A percentile compares a stretch with the other conserved stretches of the same genome.
Evolutionary conservation across 1,140 invertebrate genomes (phyloP).

Genomic region (Glossosoma conforme): DNA sequence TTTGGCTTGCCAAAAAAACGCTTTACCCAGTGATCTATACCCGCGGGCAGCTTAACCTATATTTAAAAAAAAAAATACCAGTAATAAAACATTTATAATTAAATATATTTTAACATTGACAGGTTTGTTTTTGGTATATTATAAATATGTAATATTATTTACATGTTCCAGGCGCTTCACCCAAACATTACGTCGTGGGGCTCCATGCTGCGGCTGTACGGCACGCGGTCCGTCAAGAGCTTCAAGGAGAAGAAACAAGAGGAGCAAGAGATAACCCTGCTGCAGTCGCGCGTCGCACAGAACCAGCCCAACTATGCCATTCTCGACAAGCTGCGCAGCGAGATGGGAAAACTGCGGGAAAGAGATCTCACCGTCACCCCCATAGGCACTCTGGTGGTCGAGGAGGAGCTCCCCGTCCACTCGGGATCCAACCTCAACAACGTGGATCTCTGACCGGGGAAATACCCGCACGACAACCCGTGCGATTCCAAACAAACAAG

Average conservation of each 20-base stretch:
- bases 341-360: conserved; percentile 79
- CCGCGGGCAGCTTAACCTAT: too few relatives aligned
- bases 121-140: too few relatives aligned
- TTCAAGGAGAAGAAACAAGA: conserved; percentile 93
- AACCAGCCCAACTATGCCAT: conserved; percentile 94
- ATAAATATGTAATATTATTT: not conserved
- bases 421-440: conserved; percentile 71
- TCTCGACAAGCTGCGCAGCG: conserved; percentile 80
- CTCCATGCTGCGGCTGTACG: conserved; percentile 87
- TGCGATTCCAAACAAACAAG: too few relatives aligned
- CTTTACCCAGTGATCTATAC: not conserved
- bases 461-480: too few relatives aligned
- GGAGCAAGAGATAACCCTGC: conserved; percentile 88
- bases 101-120: too few relatives aligned
- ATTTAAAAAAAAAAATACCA: too few relatives aligned
- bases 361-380: conserved; percentile 63
- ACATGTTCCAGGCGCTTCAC: conserved; percentile 62
- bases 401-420: conserved; percentile 62
- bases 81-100: too few relatives aligned
- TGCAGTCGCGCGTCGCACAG: conserved; percentile 84
- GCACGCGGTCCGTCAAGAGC: conserved; percentile 85
- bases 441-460: conserved; percentile 59
- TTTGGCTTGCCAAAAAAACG: not conserved
- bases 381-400: conserved; percentile 65
- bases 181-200: conserved; percentile 95